Evolutionary conservation across 1,140 invertebrate genomes (phyloP), one percentile per base, ranked within the genome.

Genomic region (Psix sp.): DNA sequence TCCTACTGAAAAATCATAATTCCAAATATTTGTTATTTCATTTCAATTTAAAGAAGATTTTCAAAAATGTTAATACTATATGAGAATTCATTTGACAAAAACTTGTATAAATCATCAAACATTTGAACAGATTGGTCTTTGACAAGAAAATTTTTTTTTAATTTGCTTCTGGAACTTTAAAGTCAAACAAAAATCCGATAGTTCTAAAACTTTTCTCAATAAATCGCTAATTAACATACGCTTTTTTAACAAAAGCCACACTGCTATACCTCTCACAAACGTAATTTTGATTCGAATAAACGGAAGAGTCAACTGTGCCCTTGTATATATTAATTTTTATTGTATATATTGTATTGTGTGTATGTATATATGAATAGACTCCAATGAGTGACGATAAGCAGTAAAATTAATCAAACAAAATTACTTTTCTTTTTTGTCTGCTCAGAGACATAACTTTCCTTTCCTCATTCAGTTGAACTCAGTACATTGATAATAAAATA

Each of bases 401-500:
- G n/a, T 29, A 29, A 29, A 3, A 7, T 7, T 7, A 29, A 29
- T 29, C 26, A 7, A 29, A 29, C 7, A 3, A 2, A 29, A 29
- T 29, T 2, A 29, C 7, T 2, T 29, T 29, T 29, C 1, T 1
- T 29, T 29, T 7, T 7, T n/a, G n/a, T n/a, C n/a, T n/a, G n/a
- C n/a, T n/a, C n/a, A n/a, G n/a, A 29, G 21, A 29, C 7, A 10
- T 10, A 29, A 24, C 21, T 24, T 5, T 4, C 9, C 21, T 24
- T 4, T 24, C 21, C 4, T 5, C 21, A 24, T 9, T 24, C 21
- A 24, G 20, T n/a, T n/a, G n/a, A 57, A 40, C 21, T 52, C 14
- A 29, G 15, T 20, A 36, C 26, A 14, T 45, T 9, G 17, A 57
- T 49, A 63, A 51, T 39, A 63, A 63, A 63, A 51, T n/a, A n/a